These are phyloP conservation scores for Acronicta aceris DNA, from an alignment of 2,888 invertebrate genomes.

Conservation along the genomic window DNA sequence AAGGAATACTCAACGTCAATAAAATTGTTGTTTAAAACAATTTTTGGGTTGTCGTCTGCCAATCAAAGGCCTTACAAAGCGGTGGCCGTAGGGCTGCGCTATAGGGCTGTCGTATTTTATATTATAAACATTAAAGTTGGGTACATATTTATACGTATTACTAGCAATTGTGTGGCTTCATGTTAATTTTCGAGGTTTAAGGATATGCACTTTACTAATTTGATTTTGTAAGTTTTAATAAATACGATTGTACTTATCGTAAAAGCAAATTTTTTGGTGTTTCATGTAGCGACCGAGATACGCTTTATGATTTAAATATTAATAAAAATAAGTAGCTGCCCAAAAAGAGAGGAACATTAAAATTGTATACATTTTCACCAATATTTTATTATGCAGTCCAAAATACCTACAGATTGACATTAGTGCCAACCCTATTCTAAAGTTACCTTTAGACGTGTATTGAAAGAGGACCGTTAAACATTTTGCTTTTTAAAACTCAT, in stretches of 20 bases:
- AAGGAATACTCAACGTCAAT: conserved; percentile 52
- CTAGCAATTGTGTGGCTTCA: too few species aligned
- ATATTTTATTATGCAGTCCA: neutral
- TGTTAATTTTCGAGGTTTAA: too few species aligned
- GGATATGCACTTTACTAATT: too few species aligned
- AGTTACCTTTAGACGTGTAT: conserved; percentile 49
- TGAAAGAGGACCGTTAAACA: conserved; percentile 61
- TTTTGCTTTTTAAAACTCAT: conserved; percentile 59
- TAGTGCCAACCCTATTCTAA: conserved; percentile 42
- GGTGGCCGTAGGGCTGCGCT: conserved; percentile 55
- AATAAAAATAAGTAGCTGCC: too few species aligned
- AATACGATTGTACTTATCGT: too few species aligned
- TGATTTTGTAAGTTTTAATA: too few species aligned
- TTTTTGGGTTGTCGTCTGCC: conserved; percentile 73
- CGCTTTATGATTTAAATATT: too few species aligned
- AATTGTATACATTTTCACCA: too few species aligned
- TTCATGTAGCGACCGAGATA: too few species aligned
- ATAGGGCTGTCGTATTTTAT: conserved; percentile 33
- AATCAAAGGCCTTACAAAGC: conserved; percentile 71
- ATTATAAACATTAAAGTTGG: neutral
- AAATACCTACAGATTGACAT: neutral
- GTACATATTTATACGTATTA: too few species aligned
- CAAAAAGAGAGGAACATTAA: too few species aligned
- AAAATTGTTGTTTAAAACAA: conserved; percentile 63
- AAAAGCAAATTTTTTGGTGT: too few species aligned